Evolutionary conservation across 2,113 vertebrate species (phyloP).

Genomic region (Daboia siamensis): DNA sequence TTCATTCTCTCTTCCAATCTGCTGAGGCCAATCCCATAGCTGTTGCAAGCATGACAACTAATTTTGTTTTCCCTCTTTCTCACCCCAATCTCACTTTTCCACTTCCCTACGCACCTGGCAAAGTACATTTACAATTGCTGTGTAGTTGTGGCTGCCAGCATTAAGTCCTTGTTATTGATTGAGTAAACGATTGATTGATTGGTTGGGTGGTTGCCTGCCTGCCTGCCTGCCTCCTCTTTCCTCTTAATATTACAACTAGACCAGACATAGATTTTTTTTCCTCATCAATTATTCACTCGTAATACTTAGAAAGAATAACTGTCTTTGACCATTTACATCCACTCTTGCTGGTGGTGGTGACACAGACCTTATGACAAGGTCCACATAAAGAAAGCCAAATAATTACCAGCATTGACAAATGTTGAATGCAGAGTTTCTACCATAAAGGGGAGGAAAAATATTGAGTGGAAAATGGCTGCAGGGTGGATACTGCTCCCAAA

Average conservation of each 20-base stretch:
- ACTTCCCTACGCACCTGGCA: not conserved
- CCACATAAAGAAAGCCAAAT: not conserved
- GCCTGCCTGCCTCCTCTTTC: not conserved
- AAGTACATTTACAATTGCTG: not conserved
- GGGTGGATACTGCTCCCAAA: not conserved
- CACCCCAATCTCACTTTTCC: not conserved
- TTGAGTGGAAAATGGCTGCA: not conserved
- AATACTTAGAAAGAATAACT: not conserved
- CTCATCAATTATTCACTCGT: not conserved
- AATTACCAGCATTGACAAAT: not conserved
- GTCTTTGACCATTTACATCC: not conserved
- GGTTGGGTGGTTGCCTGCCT: fast-evolving
- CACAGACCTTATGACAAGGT: not conserved
- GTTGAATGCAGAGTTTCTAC: not conserved
- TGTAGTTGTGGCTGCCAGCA: not conserved
- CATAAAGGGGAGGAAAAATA: not conserved
- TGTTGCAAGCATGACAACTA: not conserved
- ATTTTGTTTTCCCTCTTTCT: not conserved
- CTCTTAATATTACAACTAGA: not conserved
- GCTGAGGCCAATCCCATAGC: not conserved
- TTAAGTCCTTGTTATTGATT: not conserved
- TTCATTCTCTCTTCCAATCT: not conserved
- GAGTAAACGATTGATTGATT: not conserved
- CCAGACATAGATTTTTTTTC: not conserved
- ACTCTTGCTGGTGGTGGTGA: not conserved